Evolutionary conservation across 2,797 vertebrate genomes (phyloP).

Genomic region (Erithacus rubecula): DNA sequence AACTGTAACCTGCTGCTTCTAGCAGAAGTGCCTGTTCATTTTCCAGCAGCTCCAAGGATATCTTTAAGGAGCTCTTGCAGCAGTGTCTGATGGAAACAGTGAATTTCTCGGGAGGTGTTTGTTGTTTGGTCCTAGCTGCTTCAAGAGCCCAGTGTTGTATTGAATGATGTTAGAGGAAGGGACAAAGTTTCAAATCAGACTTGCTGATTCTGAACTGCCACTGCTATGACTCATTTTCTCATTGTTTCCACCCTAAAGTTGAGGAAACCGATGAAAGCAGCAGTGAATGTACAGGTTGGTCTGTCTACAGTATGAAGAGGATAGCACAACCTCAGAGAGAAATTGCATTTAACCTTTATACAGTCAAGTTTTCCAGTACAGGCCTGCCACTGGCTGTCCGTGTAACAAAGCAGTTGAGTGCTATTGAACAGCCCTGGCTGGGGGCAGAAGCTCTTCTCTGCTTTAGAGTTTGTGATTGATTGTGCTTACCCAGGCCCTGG

Average conservation of each 20-base stretch:
- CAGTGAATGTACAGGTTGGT: neutral
- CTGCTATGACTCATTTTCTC: neutral
- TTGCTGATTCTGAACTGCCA: neutral
- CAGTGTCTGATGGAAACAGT: neutral
- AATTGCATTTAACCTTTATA: neutral
- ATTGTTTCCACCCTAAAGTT: neutral
- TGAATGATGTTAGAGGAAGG: neutral
- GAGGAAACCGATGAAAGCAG: neutral
- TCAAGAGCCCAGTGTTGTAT: neutral
- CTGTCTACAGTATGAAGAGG: neutral
- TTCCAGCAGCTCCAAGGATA: neutral
- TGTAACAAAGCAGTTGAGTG: neutral
- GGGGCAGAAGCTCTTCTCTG: neutral
- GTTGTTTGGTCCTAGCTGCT: neutral
- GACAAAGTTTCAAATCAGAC: neutral
- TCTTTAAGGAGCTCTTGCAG: neutral
- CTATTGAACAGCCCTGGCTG: neutral
- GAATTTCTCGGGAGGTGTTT: neutral
- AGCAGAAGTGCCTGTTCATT: neutral
- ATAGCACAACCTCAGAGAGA: neutral
- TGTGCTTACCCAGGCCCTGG: neutral
- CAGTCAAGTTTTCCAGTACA: neutral
- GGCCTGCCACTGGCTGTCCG: rapidly evolving
- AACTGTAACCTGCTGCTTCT: neutral
- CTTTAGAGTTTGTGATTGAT: neutral